Conservation (phyloP, 2,888 invertebrate species). For the Ormyrus nitidulus region DNA sequence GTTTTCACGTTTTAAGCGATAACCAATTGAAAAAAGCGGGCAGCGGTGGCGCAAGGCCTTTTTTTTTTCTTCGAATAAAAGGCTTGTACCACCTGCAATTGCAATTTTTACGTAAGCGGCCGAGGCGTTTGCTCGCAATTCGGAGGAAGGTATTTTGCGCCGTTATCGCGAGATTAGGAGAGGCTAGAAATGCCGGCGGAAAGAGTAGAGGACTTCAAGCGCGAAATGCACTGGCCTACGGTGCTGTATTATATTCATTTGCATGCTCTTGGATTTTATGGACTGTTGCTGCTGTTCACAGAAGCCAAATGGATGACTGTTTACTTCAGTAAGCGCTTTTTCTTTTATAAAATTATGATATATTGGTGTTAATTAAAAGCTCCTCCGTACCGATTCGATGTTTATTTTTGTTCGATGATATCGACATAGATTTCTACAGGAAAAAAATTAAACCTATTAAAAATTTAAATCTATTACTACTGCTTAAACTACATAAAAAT, state of each 20-base stretch:
- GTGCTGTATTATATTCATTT: slow-evolving; percentile 87
- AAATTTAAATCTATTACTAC: too few species aligned
- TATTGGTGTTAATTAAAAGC: background rate
- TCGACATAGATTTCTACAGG: too few species aligned
- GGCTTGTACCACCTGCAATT: background rate
- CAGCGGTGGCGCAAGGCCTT: background rate
- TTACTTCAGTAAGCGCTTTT: slow-evolving; percentile 79
- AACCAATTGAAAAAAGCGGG: background rate
- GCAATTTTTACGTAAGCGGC: background rate
- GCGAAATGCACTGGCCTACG: slow-evolving; percentile 84
- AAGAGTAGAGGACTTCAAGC: slow-evolving; percentile 66
- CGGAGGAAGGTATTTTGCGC: too few species aligned
- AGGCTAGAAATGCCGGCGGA: slow-evolving; percentile 57
- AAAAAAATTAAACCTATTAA: too few species aligned
- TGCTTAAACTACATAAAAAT: too few species aligned
- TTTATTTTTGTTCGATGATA: too few species aligned
- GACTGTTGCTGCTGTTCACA: slow-evolving; percentile 79
- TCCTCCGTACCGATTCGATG: background rate
- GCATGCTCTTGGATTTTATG: slow-evolving; percentile 82
- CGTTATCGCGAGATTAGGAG: background rate
- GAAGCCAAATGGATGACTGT: slow-evolving; percentile 81
- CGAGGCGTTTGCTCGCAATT: background rate
- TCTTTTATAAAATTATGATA: background rate
- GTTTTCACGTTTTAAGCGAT: slow-evolving; percentile 25
- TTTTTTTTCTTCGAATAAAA: background rate